Percentiles rank a stretch among this genome's conserved stretches.
Conservation (phyloP, 2,113 vertebrate genomes). For the Cyprinus carpio region DNA sequence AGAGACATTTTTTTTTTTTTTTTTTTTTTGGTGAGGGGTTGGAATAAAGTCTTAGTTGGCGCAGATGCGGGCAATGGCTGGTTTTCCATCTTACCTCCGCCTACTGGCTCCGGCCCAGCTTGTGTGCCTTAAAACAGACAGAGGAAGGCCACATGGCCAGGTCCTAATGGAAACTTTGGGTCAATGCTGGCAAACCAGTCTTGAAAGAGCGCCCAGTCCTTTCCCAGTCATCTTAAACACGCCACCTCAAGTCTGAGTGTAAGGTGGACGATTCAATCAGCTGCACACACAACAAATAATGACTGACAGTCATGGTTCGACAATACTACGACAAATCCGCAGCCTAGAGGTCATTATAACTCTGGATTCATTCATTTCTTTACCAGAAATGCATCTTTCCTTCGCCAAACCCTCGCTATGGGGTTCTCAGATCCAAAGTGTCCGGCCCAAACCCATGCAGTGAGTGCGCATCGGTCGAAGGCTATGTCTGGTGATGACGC, state of each 20-base stretch:
- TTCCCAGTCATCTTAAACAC: conserved; percentile 21
- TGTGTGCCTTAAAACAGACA: conserved; percentile 60
- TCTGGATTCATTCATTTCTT: not conserved
- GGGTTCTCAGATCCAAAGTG: conserved; percentile 13
- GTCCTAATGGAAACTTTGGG: not conserved
- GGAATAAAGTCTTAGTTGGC: conserved; percentile 33
- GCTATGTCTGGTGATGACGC: conserved; percentile 48
- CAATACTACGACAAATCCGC: conserved; percentile 32
- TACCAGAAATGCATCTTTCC: not conserved
- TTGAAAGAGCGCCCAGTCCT: conserved; percentile 19
- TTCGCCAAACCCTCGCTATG: conserved; percentile 25
- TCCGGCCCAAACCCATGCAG: conserved; percentile 11
- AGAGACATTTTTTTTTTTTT: conserved; percentile 53
- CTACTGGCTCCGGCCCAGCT: conserved; percentile 57
- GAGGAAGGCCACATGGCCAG: not conserved
- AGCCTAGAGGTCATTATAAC: conserved; percentile 38
- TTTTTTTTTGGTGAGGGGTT: conserved; percentile 51
- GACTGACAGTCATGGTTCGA: conserved; percentile 15
- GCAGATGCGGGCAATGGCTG: conserved; percentile 57
- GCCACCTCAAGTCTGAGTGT: conserved; percentile 34
- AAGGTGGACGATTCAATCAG: conserved; percentile 34
- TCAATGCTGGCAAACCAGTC: conserved; percentile 54
- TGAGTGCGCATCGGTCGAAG: conserved; percentile 3
- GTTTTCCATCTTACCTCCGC: conserved; percentile 48
- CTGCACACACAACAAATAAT: conserved; percentile 45